Base-by-base conservation (phyloP, 2,113 vertebrate genomes). In the Parus major region DNA sequence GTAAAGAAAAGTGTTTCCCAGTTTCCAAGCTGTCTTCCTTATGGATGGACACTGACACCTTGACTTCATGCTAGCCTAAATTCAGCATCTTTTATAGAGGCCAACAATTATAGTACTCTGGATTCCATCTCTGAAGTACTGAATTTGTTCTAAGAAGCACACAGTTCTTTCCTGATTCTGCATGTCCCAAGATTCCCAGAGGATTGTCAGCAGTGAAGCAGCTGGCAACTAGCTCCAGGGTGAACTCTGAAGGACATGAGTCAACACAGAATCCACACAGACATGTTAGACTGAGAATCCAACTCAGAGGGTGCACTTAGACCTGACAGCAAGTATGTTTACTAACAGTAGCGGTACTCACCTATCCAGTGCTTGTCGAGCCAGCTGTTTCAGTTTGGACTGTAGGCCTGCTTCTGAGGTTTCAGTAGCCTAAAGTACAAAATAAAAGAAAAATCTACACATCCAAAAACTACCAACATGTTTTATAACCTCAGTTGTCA, bases 311-410 rank as follows among this genome's bases (percentile, higher is more conserved):
- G 16, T 10, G 18, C 44, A 23, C 20, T 82, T 25, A 29, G 8
- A 8, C 9, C 57, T 36, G 16, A 75, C 20, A 72, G 25, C 16
- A 64, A 68, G 15, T 9, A 22, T 1, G 5, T 36, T 47, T 33
- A 28, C 23, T 36, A 65, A 35, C 18, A 27, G 5, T 5, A 50
- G 42, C 52, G 63, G 57, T 28, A 80, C 94, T 95, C 96, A 99
- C 99, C 99, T 98, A 79, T 99, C 99, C 70, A 99, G 97, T 10
- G 99, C 99, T 94, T 99, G 99, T n/a, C 98, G 98, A 65, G 99
- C 99, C 92, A 99, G 92, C 96, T 99, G 99, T 95, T 99, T 99
- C 97, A 99, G 97, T 96, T 99, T 99, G 77, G 96, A 98, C 97
- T 99, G 99, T 50, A 99, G 97, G 15, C 95, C 95, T 96, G 98